phyloP scores from a whole-genome alignment of 2,797 vertebrate genomes.

The Neomorphus geoffroyi region DNA sequence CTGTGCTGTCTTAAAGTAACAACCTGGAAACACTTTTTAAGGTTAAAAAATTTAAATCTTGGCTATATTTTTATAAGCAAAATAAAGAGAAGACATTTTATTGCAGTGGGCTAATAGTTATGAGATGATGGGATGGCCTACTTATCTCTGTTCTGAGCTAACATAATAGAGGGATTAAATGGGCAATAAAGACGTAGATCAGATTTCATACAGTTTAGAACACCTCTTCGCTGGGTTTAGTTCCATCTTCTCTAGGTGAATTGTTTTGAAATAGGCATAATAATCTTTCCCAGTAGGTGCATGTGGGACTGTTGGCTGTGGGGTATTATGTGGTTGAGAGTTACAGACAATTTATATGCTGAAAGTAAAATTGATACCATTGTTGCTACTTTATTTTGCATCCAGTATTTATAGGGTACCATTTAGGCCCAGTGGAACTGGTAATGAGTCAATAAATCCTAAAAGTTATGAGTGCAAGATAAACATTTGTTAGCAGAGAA shows the following conservation, averaged over 20 bases:
- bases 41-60: neutral
- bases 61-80: neutral
- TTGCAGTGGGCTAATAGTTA: neutral
- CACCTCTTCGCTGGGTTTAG: neutral
- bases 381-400: neutral
- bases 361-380: neutral
- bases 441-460: neutral
- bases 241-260: neutral
- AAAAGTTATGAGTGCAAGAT: neutral
- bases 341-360: neutral
- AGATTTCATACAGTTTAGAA: neutral
- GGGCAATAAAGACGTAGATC: neutral
- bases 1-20: constrained; percentile 8
- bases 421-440: neutral
- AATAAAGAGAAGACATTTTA: neutral
- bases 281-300: neutral
- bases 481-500: neutral
- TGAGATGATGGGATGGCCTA: neutral
- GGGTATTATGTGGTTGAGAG: neutral
- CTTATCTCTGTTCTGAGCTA: neutral
- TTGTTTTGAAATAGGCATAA: neutral
- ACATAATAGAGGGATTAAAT: neutral
- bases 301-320: neutral
- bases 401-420: neutral
- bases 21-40: neutral